Conservation (phyloP, 2,888 invertebrate species). For the Rotaria sp. region DNA sequence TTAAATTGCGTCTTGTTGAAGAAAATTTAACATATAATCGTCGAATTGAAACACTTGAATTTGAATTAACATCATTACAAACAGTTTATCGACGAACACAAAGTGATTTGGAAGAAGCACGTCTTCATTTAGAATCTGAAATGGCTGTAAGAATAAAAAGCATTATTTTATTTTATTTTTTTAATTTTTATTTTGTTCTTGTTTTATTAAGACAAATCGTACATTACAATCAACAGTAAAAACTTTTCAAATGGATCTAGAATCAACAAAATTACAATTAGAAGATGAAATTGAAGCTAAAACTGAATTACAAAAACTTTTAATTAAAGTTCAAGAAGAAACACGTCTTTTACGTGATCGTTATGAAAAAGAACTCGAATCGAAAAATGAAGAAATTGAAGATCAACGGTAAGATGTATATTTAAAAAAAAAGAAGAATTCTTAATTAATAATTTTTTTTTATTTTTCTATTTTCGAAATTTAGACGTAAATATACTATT, state of each 20-base stretch:
- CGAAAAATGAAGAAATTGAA: slow-evolving; percentile 40
- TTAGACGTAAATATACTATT: slow-evolving; percentile 38
- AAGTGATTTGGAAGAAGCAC: slow-evolving; percentile 39
- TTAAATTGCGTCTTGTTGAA: slow-evolving; percentile 32
- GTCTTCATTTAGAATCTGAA: slow-evolving; percentile 36
- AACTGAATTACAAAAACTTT: slow-evolving; percentile 36
- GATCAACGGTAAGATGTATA: slow-evolving; percentile 32
- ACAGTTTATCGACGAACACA: slow-evolving; percentile 9
- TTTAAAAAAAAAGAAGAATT: background rate
- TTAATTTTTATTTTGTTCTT: background rate
- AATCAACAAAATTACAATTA: slow-evolving; percentile 32
- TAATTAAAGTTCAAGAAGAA: slow-evolving; percentile 38
- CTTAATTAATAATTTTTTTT: background rate
- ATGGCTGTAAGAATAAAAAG: slow-evolving; percentile 31
- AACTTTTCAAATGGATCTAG: slow-evolving; percentile 36
- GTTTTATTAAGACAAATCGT: background rate
- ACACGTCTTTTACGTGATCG: slow-evolving; percentile 31
- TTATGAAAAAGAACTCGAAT: slow-evolving; percentile 35
- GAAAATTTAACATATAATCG: slow-evolving; percentile 35
- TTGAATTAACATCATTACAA: slow-evolving; percentile 33
- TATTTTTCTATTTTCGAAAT: background rate
- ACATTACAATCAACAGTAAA: slow-evolving; percentile 35
- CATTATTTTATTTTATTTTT: background rate
- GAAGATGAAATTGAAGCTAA: slow-evolving; percentile 39
- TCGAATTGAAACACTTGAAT: slow-evolving; percentile 36